Conservation (phyloP, 2,888 invertebrate genomes). For the Watsonalla cultraria region DNA sequence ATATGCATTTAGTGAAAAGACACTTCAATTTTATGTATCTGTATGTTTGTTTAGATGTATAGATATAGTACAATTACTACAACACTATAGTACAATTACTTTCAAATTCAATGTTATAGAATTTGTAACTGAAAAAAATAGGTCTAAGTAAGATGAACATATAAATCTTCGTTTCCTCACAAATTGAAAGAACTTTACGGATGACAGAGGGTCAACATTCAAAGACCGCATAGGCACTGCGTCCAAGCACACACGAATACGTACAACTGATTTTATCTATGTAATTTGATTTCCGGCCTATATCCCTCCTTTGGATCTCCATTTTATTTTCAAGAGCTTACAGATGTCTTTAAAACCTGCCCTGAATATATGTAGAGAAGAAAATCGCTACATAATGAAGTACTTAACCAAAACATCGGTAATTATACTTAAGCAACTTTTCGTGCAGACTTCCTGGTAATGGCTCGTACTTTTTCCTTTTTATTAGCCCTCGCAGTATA, state of each 20-base stretch:
- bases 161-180: neutral
- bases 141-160: too few species aligned
- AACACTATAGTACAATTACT: too few species aligned
- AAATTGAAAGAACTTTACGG: neutral
- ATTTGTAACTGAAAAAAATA: too few species aligned
- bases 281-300: neutral
- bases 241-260: neutral
- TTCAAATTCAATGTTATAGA: too few species aligned
- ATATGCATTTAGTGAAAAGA: too few species aligned
- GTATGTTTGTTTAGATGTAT: too few species aligned
- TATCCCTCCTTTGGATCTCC: neutral
- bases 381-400: neutral
- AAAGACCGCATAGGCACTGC: neutral
- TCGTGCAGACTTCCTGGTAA: constrained; percentile 23
- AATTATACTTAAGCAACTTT: constrained; percentile 18
- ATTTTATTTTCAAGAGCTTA: neutral
- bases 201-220: neutral
- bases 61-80: too few species aligned
- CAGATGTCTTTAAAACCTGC: neutral
- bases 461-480: constrained; percentile 34
- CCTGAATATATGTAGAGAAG: neutral
- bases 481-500: constrained; percentile 6
- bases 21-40: too few species aligned
- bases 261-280: neutral
- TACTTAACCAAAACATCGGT: constrained; percentile 18